Conservation (phyloP, 1,140 invertebrate species). For the Saccostrea cuccullata region DNA sequence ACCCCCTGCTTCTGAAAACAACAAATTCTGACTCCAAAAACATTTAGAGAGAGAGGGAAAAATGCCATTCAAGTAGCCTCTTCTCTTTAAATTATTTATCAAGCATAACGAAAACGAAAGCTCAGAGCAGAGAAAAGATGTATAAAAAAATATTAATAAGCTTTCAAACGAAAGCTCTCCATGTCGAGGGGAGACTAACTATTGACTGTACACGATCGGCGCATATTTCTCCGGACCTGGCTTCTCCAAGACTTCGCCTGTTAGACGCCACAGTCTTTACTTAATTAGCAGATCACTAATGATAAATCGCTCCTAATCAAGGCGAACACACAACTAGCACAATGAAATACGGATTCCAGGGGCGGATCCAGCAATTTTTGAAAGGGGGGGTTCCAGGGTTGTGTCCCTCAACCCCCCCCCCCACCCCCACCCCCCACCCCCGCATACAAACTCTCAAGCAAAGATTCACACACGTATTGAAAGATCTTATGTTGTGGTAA, state of each 20-base stretch:
- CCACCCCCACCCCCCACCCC: no score
- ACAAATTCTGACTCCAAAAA: not conserved
- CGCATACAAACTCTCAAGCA: no score
- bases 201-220: not conserved
- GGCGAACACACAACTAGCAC: not conserved
- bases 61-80: not conserved
- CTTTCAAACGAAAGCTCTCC: not conserved
- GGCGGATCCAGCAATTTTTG: no score
- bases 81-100: not conserved
- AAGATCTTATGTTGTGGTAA: no score
- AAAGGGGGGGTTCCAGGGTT: no score
- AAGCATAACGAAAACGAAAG: not conserved
- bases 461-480: no score
- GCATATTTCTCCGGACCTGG: not conserved
- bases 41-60: not conserved
- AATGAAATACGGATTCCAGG: not conserved
- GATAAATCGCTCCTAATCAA: constrained; percentile 23
- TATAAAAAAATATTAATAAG: constrained; percentile 21
- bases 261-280: constrained; percentile 1
- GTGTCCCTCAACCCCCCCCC: no score
- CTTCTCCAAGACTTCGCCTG: not conserved
- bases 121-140: not conserved
- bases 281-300: constrained; percentile 32
- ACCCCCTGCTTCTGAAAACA: not conserved
- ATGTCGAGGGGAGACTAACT: not conserved